phyloP scores from a whole-genome alignment of 2,113 vertebrate species.

The Labeo catla region DNA sequence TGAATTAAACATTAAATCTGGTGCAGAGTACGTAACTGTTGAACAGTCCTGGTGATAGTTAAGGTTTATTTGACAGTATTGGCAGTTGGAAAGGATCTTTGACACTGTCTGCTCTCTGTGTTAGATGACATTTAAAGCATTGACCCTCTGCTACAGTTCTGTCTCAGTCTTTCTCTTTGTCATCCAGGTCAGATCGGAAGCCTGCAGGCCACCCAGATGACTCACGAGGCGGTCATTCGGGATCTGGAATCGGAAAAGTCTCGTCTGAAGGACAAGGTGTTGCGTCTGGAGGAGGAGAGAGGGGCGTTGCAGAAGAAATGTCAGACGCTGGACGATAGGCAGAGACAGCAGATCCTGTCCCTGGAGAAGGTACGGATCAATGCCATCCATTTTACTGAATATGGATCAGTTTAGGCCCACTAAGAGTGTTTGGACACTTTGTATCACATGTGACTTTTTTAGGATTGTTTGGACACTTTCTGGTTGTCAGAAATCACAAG shows the following conservation, averaged over 20 bases:
- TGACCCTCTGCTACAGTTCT: neutral
- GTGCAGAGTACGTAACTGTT: neutral
- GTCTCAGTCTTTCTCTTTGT: neutral
- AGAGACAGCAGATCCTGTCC: constrained; percentile 89
- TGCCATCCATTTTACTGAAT: neutral
- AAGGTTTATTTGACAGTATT: neutral
- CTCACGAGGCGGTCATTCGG: constrained; percentile 94
- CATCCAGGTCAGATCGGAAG: constrained; percentile 93
- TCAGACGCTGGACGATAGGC: constrained; percentile 88
- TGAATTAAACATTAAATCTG: neutral
- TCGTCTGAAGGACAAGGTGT: constrained; percentile 89
- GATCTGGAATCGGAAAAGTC: constrained; percentile 96
- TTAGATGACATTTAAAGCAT: neutral
- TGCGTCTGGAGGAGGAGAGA: constrained; percentile 91
- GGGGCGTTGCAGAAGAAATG: constrained; percentile 87
- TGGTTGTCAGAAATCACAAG: neutral
- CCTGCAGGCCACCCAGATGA: constrained; percentile 97
- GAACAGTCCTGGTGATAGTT: neutral
- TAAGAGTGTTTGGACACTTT: neutral
- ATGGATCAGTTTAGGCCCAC: neutral
- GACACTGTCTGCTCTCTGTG: neutral
- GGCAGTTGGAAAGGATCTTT: neutral
- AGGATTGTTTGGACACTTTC: neutral
- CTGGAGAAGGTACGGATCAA: constrained; percentile 85
- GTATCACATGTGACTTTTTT: neutral